A percentile compares a stretch with the other conserved stretches of the same genome.
These are phyloP conservation scores for Drosophila mojavensis DNA, from an alignment of 1,140 invertebrate species.

Conservation along the genomic window DNA sequence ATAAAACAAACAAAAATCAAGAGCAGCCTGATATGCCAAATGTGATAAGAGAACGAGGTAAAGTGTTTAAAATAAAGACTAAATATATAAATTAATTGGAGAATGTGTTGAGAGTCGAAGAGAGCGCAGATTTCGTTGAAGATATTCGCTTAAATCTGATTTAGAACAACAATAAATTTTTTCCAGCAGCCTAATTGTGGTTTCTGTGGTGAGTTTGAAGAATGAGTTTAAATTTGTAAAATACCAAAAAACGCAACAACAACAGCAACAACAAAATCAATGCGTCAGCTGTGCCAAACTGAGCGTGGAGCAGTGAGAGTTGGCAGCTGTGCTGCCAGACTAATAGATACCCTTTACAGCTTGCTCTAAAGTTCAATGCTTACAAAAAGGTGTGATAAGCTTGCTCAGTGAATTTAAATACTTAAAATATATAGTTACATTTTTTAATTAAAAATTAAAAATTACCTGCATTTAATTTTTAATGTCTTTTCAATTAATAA, in stretches of 20 bases:
- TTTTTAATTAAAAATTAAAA: no score
- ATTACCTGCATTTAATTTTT: no score
- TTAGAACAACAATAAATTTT: slow-evolving; percentile 65
- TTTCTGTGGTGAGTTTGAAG: slow-evolving; percentile 68
- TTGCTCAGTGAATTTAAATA: no score
- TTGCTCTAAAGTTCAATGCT: no score
- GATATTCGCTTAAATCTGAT: slow-evolving; percentile 54
- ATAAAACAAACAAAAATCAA: not conserved
- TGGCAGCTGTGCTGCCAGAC: not conserved
- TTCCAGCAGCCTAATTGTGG: slow-evolving; percentile 56
- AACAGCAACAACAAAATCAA: slow-evolving; percentile 16
- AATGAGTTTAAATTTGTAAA: slow-evolving; percentile 27
- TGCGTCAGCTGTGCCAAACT: slow-evolving; percentile 54
- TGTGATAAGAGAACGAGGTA: slow-evolving; percentile 57
- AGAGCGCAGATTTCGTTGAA: slow-evolving; percentile 57
- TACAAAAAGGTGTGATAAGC: not conserved
- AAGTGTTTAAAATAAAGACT: slow-evolving; percentile 39
- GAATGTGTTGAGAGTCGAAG: slow-evolving; percentile 40
- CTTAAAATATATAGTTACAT: no score
- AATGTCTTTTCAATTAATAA: no score
- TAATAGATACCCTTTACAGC: not conserved
- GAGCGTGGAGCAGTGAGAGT: slow-evolving; percentile 39
- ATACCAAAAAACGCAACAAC: slow-evolving; percentile 8
- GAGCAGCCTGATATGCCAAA: slow-evolving; percentile 40
- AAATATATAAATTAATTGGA: slow-evolving; percentile 57